phyloP scores from a whole-genome alignment of 2,113 vertebrate genomes.

The Arenaria interpres region DNA sequence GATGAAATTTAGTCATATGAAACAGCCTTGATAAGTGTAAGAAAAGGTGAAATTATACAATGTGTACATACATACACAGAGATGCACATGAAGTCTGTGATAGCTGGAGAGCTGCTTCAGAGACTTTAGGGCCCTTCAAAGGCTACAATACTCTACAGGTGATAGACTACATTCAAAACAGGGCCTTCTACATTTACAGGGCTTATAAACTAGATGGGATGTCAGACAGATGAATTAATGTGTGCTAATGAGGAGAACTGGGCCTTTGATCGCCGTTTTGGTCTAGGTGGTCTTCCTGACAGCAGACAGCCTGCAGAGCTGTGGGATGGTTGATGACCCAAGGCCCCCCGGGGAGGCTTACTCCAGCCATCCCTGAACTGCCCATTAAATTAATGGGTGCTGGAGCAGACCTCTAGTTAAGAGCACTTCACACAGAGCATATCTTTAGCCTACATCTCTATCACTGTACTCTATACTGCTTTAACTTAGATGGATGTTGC shows the following conservation, averaged over 20 bases:
- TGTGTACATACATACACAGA: rapidly evolving
- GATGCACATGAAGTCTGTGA: neutral
- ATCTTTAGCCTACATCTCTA: neutral
- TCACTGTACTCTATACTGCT: neutral
- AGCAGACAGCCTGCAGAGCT: neutral
- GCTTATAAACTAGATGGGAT: neutral
- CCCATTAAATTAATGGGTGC: neutral
- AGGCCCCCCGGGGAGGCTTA: rapidly evolving
- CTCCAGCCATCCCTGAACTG: neutral
- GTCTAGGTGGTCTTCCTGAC: rapidly evolving
- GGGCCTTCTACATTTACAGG: neutral
- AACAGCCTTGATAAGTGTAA: neutral
- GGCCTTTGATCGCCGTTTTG: neutral
- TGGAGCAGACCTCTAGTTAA: neutral
- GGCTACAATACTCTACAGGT: neutral
- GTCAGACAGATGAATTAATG: neutral
- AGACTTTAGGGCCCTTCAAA: neutral
- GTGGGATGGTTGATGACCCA: neutral
- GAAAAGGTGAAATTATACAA: neutral
- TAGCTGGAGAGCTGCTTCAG: neutral
- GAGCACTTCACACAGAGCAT: neutral
- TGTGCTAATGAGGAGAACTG: neutral
- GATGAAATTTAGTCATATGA: neutral
- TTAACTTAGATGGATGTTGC: neutral
- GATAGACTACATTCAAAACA: neutral